Base-by-base conservation (phyloP, 1,140 invertebrate species). In the Galleria mellonella region DNA sequence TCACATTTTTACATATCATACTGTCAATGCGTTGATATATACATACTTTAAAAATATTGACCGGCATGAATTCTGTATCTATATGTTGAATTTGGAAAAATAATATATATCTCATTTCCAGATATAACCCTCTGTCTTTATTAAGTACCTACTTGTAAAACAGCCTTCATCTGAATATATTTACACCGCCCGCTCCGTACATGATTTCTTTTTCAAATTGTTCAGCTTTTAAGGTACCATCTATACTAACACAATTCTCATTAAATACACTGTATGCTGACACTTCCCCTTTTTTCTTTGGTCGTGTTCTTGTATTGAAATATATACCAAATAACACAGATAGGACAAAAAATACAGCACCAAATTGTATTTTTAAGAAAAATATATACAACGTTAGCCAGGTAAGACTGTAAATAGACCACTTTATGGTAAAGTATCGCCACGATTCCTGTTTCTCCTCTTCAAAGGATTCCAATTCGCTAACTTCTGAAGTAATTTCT, bases 241-340 rank as follows among this genome's bases (percentile, higher is more conserved):
- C 93, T 51, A 99, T 94, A 40, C 94, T 90, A 73, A 96, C 90
- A 87, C 95, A 99, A 64, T 97, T 92, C 51, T 93, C 92, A 90
- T 99, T 99, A 72, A 99, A 99, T 0, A 99, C 97, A 43, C 97
- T 99, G 78, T 99, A 99, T 0, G 98, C 97, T 87, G 96, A 98
- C 0, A 94, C 75, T 89, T 97, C 95, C 28, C 92, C 91, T 32
- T 74, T 79, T 43, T 88, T 90, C 70, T 89, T 94, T 11, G 90
- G 89, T 6, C 88, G 85, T 2, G 92, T 93, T 35, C 94, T 83
- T 28, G 96, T 97, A 73, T 97, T 98, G 0, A 91, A 84, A 71
- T 91, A 98, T 35, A 99, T 94, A 12, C 94, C 89, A 57, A 94
- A 66, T 36, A 99, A 87, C 0, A 89, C 77, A 4, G 96, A 96